Evolutionary conservation across 2,888 invertebrate genomes (phyloP), one percentile per base, ranked within the genome.

Genomic region (Macaria notata): DNA sequence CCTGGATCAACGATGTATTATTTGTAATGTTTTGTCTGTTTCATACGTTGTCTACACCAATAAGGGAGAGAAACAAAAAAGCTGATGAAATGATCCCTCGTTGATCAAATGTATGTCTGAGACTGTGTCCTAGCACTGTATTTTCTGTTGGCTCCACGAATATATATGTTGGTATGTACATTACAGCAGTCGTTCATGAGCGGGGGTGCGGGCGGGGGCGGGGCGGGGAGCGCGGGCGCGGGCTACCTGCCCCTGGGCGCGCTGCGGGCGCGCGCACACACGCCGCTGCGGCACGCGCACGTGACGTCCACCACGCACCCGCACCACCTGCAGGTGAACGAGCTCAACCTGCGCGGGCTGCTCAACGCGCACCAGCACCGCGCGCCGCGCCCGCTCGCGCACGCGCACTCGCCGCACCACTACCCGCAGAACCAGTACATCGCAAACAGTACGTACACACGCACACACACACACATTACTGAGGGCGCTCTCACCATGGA

Each of bases 291-390:
- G 49, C 93, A 93, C 73, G 86, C 93, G 71, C 93, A 93, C 84
- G 94, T 94, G 75, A 93, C 93, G 70, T 93, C 93, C 78, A 93
- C 94, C 69, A 94, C 94, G 73, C 94, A 94, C 78, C 94, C 93
- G 67, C 93, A 93, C 78, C 93, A 93, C 71, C 87, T 93, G 87
- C 93, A 88, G 73, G 84, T 88, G 81, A 83, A 64, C 77, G 91
- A 92, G 76, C 68, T 92, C 79, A 92, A 91, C 72, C 84, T 92
- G 65, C 90, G 91, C 68, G 91, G 91, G 9, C 75, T 92, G 70
- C 80, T 91, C 59, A 89, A 84, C 72, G 81, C 84, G 70, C 19
- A 19, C 19, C 19, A 19, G 19, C 19, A 19, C 19, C 19, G 19
- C 19, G 76, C 67, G 59, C 65, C 72, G 70, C 71, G 62, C 60